Base-by-base conservation (phyloP, 2,113 vertebrate species). In the Anoplopoma fimbria region DNA sequence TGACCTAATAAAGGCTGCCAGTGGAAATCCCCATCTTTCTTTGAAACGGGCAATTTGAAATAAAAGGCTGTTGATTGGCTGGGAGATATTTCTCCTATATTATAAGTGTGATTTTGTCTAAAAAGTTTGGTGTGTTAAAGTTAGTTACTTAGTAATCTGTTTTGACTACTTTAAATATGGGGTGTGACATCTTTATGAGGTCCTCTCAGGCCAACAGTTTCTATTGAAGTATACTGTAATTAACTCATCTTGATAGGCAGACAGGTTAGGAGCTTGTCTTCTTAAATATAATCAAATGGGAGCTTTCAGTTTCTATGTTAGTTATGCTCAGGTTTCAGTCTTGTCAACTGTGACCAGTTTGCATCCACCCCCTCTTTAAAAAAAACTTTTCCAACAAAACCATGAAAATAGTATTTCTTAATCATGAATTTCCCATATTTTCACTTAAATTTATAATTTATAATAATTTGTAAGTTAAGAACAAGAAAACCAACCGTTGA, bases 1-100 rank as follows among this genome's bases (percentile, higher is more conserved):
- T 65, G 61, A 81, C 57, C 31, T 27, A 49, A 58, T 57, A 79
- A 84, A 75, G 0, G 1, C 36, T 82, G 21, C 25, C 38, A 47
- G 17, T 62, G 61, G 45, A 85, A 86, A 81, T 34, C n/a, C 64
- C 55, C 4, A 6, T n/a, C 53, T 38, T 3, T 33, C 13, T 58
- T 21, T 40, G 27, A 70, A 64, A 34, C 1, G 10, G 33, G 10
- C 21, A 17, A 7, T 27, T 36, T 64, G 12, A 74, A 69, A 73
- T 13, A 12, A 77, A 64, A 64, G 38, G 12, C 25, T 34, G 19
- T 9, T 67, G 51, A 77, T 70, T 51, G 42, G 64, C 65, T 42
- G 0, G 31, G 2, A 49, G 15, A 25, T n/a, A 42, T 53, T 51
- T 60, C 19, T 69, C 65, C 57, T 25, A 45, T 25, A 34, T 25